Evolutionary conservation across 92 coral and sea anemone genomes (phyloP), one percentile per base, ranked within the genome.

Genomic region (Zoanthus sociatus): DNA sequence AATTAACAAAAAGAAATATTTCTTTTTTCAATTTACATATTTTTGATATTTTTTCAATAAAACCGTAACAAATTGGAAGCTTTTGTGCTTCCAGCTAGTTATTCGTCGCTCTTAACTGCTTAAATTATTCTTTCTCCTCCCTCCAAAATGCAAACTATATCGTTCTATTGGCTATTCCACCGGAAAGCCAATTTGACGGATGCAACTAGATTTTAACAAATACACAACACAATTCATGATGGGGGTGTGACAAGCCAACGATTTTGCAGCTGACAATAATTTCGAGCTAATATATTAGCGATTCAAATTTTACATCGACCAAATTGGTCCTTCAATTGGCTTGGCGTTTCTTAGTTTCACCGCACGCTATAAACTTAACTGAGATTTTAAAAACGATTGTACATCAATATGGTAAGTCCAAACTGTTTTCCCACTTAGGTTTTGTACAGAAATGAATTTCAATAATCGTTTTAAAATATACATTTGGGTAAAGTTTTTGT

Each of bases 161-260:
- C 12, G 54, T 50, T 50, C 12, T 3, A 50, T 50, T 50, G 54
- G 54, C 54, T 50, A 7, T 50, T 4, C 12, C 12, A 50, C 54
- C 54, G 54, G 54, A 50, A 50, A 50, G 54, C 0, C 6, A 50
- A 7, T 50, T 50, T 50, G 54, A 7, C 8, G 54, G 54, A 10
- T 50, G 9, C 54, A 50, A 50, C 54, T 50, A 1, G 54, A 0
- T 7, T 50, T 50, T 50, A 50, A 50, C 50, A 48, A 42, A 56
- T 60, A 66, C 37, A 48, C 85, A 64, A 81, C 60, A 15, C 61
- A 66, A 66, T 8, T 7, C 47, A 31, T 44, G 60, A 37, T 6
- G 30, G 66, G 85, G 85, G 85, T 81, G 85, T 81, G 85, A 81
- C 85, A 81, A 66, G 6, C 14, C 51, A 30, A 9, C 63, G 85